Evolutionary conservation across 1,140 invertebrate species (phyloP).

Genomic region (Archegozetes longisetosus): DNA sequence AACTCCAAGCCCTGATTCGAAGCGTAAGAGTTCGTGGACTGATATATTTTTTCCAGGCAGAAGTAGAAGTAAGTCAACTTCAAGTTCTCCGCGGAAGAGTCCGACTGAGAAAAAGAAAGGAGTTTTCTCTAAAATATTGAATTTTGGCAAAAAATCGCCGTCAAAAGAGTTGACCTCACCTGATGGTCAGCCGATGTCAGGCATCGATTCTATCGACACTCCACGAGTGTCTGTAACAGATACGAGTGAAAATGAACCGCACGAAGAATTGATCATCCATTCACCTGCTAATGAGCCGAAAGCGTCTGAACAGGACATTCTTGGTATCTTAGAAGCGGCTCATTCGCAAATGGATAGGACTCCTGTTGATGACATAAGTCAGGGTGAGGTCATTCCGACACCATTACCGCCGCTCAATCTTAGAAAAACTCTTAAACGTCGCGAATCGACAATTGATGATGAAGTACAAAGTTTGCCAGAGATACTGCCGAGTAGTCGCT

Average conservation of each 20-base stretch:
- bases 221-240: constrained; percentile 3
- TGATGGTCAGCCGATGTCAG: constrained; percentile 14
- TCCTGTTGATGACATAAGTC: neutral
- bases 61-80: constrained; percentile 8
- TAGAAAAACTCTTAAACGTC: neutral
- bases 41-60: constrained; percentile 11
- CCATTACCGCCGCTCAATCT: neutral
- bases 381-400: neutral
- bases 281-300: neutral
- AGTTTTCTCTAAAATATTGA: constrained; percentile 1
- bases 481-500: neutral
- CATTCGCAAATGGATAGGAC: neutral
- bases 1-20: neutral
- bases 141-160: neutral
- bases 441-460: constrained; percentile 5
- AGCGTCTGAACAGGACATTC: constrained; percentile 6
- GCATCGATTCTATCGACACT: constrained; percentile 1
- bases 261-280: neutral
- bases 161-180: constrained; percentile 17
- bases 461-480: constrained; percentile 13
- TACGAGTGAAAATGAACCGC: neutral
- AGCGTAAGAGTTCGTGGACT: constrained; percentile 15
- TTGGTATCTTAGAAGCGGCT: neutral
- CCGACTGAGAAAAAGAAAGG: neutral
- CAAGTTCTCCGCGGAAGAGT: neutral